Evolutionary conservation across 2,888 invertebrate species (phyloP), one percentile per base, ranked within the genome.

Genomic region (Baccha elongata): DNA sequence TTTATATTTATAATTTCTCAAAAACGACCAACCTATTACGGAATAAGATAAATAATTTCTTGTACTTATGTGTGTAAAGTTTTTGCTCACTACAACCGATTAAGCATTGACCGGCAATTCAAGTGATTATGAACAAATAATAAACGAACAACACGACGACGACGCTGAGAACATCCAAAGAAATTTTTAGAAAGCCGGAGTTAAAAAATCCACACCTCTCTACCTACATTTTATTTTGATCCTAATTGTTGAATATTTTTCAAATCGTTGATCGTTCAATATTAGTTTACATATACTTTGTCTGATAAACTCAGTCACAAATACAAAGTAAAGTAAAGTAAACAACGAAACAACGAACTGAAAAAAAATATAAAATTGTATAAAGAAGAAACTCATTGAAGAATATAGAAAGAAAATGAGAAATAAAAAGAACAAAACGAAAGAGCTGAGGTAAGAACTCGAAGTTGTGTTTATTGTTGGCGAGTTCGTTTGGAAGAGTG

Each of bases 401-500:
- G 76, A 78, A 71, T 67, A 72, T 21, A 44, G 15, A 26, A 79
- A 48, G 35, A 37, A 13, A 44, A 44, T 44, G 17, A 55, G 17
- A 23, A 46, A 7, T 5, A 42, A 42, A 19, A 58, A 58, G n/a
- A 37, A 58, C 11, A 67, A 83, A 67, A 62, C 67, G 17, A 78
- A 83, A 83, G 72, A 76, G 73, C 64, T 72, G 46, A 64, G 29
- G 19, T 8, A 55, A 67, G 52, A 76, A 83, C 72, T 50, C 26
- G 48, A 53, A 71, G 29, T 46, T 52, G 60, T 65, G 44, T 55
- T 46, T 17, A 40, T 44, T 26, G 35, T 32, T 8, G 13, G 46
- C 53, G 37, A n/a, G n/a, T 46, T 44, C 8, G 40, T 40, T 37
- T 17, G 26, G 2, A 55, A 19, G n/a, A 10, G 42, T 50, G 48